Percentiles rank a stretch among this genome's conserved stretches.
Conservation (phyloP, 2,888 invertebrate species). For the Acronicta leporina region DNA sequence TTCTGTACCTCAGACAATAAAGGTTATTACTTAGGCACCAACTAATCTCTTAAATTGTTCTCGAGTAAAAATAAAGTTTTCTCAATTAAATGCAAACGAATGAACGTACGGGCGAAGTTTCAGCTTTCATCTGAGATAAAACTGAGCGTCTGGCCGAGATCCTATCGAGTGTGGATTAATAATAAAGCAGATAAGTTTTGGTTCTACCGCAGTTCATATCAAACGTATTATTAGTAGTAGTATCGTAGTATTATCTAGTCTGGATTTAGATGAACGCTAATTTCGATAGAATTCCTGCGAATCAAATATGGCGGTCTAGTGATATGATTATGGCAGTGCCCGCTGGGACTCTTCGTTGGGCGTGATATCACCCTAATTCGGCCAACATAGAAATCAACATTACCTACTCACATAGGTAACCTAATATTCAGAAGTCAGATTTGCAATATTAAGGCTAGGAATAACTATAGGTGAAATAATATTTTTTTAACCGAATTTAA, state of each 20-base stretch:
- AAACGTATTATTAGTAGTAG: too few relatives aligned
- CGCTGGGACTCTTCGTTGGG: slow-evolving; percentile 26
- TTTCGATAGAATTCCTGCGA: slow-evolving; percentile 35
- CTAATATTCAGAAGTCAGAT: background rate
- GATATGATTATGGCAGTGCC: slow-evolving; percentile 31
- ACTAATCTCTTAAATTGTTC: slow-evolving; percentile 72
- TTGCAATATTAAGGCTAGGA: slow-evolving; percentile 2
- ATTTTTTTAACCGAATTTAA: too few relatives aligned
- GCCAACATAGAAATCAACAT: slow-evolving; percentile 10
- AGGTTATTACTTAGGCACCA: slow-evolving; percentile 48
- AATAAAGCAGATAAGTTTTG: slow-evolving; percentile 68
- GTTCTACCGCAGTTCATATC: slow-evolving; percentile 38
- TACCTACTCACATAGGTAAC: slow-evolving; percentile 10
- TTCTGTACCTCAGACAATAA: slow-evolving; percentile 30
- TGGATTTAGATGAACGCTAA: slow-evolving; percentile 22
- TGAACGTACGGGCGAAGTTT: slow-evolving; percentile 79
- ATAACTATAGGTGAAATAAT: too few relatives aligned
- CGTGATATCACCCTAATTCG: slow-evolving; percentile 25
- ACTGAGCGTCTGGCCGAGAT: slow-evolving; percentile 75
- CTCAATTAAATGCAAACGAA: slow-evolving; percentile 79
- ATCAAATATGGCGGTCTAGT: slow-evolving; percentile 22
- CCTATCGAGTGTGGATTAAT: slow-evolving; percentile 78
- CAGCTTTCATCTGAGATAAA: slow-evolving; percentile 80
- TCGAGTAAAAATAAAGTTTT: slow-evolving; percentile 76
- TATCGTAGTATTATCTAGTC: too few relatives aligned